phyloP scores from a whole-genome alignment of 2,797 vertebrate species.

The Rhinella marina region DNA sequence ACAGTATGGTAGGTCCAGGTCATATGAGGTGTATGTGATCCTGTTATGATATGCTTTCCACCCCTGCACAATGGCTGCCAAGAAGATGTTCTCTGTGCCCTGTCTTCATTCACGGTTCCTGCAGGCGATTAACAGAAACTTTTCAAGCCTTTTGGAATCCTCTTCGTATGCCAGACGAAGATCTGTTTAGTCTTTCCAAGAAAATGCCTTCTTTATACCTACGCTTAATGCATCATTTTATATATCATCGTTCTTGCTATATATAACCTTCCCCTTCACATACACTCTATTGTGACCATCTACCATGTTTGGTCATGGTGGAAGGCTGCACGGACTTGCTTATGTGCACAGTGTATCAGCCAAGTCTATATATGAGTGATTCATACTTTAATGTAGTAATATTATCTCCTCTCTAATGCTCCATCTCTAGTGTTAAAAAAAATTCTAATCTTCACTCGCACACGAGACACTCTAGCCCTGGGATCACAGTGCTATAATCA shows the following conservation, averaged over 20 bases:
- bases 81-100: slow-evolving; percentile 18
- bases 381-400: slow-evolving; percentile 60
- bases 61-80: slow-evolving; percentile 36
- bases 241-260: slow-evolving; percentile 38
- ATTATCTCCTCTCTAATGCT: slow-evolving; percentile 56
- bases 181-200: slow-evolving; percentile 56
- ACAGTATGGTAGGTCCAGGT: neutral
- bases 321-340: slow-evolving; percentile 25
- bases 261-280: slow-evolving; percentile 41
- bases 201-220: slow-evolving; percentile 37
- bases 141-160: slow-evolving; percentile 44
- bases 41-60: slow-evolving; percentile 22
- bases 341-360: slow-evolving; percentile 52
- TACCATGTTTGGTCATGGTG: slow-evolving; percentile 52
- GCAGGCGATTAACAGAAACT: slow-evolving; percentile 27
- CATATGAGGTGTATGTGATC: neutral
- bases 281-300: slow-evolving; percentile 18
- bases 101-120: slow-evolving; percentile 40
- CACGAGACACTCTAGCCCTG: slow-evolving; percentile 54
- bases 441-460: slow-evolving; percentile 58
- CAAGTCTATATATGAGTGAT: slow-evolving; percentile 60
- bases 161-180: slow-evolving; percentile 42
- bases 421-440: slow-evolving; percentile 52
- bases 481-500: slow-evolving; percentile 52
- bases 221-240: slow-evolving; percentile 34